A percentile compares a stretch with the other conserved stretches of the same genome.
Evolutionary conservation across 1,140 invertebrate genomes (phyloP).

Genomic region (Globodera ellingtonae): DNA sequence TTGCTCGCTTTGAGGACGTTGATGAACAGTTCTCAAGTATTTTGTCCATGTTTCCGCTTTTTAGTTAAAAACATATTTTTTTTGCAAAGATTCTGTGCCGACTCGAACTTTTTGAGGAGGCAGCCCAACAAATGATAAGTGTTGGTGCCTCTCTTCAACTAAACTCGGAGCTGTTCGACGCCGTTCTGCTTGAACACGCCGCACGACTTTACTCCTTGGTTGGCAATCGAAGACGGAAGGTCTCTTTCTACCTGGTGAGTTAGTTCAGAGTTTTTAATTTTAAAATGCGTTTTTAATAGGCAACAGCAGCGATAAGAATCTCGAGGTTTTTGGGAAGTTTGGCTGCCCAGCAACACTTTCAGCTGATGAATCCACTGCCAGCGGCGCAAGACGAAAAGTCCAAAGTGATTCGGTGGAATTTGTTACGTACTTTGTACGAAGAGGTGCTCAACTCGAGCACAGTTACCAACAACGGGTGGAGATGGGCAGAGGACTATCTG

Average conservation of each 20-base stretch:
- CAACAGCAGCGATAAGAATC: slow-evolving; percentile 15
- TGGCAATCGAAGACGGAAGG: slow-evolving; percentile 26
- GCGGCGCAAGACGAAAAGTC: background rate
- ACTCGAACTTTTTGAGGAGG: slow-evolving; percentile 40
- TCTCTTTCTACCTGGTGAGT: slow-evolving; percentile 19
- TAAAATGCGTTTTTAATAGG: background rate
- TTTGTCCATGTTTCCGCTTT: background rate
- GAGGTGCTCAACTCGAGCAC: slow-evolving; percentile 17
- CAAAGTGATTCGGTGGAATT: slow-evolving; percentile 11
- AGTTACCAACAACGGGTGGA: slow-evolving; percentile 19
- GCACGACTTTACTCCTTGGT: slow-evolving; percentile 20
- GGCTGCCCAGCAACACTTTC: background rate
- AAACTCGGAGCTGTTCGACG: slow-evolving; percentile 31
- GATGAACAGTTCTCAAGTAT: slow-evolving; percentile 29
- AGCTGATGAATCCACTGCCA: background rate
- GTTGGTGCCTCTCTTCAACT: slow-evolving; percentile 6
- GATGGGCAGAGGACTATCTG: slow-evolving; percentile 25
- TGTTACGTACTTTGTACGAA: background rate
- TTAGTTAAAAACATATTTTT: background rate
- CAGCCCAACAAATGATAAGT: slow-evolving; percentile 36
- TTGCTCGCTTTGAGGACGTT: slow-evolving; percentile 39
- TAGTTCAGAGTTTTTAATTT: background rate
- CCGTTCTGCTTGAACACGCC: slow-evolving; percentile 40
- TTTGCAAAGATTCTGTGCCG: slow-evolving; percentile 19
- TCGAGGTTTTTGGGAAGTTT: background rate